Evolutionary conservation across 2,888 invertebrate genomes (phyloP).

Genomic region (Drosophila testacea): DNA sequence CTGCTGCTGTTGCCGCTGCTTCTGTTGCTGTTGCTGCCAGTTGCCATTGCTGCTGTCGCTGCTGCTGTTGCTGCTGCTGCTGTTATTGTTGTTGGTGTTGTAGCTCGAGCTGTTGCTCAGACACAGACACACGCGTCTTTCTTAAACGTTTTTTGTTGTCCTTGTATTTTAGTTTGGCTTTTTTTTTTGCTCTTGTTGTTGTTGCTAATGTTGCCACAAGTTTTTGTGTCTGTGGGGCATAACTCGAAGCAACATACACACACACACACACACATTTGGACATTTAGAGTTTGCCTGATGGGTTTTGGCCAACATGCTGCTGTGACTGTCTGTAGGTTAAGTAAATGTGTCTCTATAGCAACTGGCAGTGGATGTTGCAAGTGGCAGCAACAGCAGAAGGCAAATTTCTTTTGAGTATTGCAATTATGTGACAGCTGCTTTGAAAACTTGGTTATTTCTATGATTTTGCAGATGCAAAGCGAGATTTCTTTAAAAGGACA

Average conservation of each 20-base stretch:
- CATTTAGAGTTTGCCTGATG: constrained; percentile 9
- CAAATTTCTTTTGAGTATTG: constrained; percentile 40
- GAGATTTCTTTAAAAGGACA: not conserved
- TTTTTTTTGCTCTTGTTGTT: constrained; percentile 12
- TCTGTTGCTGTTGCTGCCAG: constrained; percentile 36
- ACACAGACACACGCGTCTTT: constrained; percentile 42
- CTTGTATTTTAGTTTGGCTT: constrained; percentile 49
- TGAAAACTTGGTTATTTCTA: constrained; percentile 3
- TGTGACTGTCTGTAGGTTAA: constrained; percentile 29
- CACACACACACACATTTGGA: constrained; percentile 22
- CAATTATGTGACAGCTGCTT: constrained; percentile 36
- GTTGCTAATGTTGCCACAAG: constrained; percentile 55
- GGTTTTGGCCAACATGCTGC: constrained; percentile 36
- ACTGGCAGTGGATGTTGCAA: constrained; percentile 34
- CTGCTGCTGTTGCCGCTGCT: constrained; percentile 41
- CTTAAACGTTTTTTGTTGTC: constrained; percentile 55
- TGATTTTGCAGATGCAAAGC: not conserved
- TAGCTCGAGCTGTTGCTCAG: constrained; percentile 50
- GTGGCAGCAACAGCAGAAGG: constrained; percentile 24
- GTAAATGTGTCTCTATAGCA: constrained; percentile 21
- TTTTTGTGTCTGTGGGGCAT: constrained; percentile 50
- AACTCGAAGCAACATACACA: constrained; percentile 26
- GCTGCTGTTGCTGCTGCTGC: constrained; percentile 36
- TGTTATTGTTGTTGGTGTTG: constrained; percentile 42
- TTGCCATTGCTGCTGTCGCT: constrained; percentile 51